Evolutionary conservation across 2,113 vertebrate species (phyloP).

Genomic region (Cyanoderma ruficeps): DNA sequence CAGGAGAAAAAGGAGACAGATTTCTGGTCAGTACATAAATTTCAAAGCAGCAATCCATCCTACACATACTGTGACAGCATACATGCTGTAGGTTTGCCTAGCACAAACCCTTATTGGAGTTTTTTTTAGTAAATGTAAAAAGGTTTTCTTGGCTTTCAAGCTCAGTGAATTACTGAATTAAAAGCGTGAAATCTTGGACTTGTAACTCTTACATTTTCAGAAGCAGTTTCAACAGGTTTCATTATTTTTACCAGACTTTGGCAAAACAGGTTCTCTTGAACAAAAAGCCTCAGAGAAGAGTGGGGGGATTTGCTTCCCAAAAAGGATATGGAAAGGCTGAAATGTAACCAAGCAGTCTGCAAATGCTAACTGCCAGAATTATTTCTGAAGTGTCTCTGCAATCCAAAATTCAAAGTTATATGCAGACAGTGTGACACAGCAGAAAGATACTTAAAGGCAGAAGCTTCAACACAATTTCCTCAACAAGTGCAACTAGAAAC

Average conservation of each 20-base stretch:
- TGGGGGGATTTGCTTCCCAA: background rate
- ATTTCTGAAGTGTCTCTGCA: constrained; percentile 26
- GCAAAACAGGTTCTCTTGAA: background rate
- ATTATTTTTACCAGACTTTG: background rate
- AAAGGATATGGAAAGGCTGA: background rate
- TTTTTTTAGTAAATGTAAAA: background rate
- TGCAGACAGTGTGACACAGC: background rate
- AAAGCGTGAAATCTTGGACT: background rate
- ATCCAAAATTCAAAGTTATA: background rate
- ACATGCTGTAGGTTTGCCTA: background rate
- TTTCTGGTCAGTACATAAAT: constrained; percentile 13
- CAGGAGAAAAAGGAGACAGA: constrained; percentile 19
- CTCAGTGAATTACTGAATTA: background rate
- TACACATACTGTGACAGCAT: background rate
- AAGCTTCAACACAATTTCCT: background rate
- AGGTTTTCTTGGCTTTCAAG: constrained; percentile 1
- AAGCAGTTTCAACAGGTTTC: constrained; percentile 1
- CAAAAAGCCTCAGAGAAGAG: background rate
- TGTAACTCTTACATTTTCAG: background rate
- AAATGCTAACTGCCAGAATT: background rate
- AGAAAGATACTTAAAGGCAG: background rate
- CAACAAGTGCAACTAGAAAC: background rate
- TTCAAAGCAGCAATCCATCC: background rate
- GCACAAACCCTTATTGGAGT: background rate
- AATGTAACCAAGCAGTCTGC: constrained; percentile 12